Base-by-base conservation (phyloP, 2,113 vertebrate genomes). In the Sapayoa aenigma region DNA sequence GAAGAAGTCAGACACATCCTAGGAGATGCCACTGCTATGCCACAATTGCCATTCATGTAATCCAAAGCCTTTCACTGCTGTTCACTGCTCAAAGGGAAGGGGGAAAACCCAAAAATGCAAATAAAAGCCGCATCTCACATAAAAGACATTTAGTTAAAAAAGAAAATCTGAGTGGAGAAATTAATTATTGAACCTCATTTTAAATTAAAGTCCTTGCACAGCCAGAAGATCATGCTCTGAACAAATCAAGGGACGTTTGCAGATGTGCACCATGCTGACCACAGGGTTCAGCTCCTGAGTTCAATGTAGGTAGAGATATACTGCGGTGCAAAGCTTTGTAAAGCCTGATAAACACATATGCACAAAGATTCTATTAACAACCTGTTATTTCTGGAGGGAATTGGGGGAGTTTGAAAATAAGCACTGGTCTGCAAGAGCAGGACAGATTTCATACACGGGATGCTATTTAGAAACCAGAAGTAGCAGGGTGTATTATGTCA, bases 331-430 rank as follows among this genome's bases (percentile, higher is more conserved):
- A 85, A 76, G 49, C 28, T 49, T 2, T 9, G 27, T 49, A 66
- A 93, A 59, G 56, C 33, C 81, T 65, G 73, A 41, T 41, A 84
- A 75, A 75, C 1, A 12, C 28, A 58, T 11, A 72, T 23, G 31
- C 24, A 22, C n/a, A 60, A 21, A 71, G 59, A 83, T 39, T 44
- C 62, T 74, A 81, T 75, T 56, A 87, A 83, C 74, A 89, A 58
- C 23, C 33, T 68, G 24, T 37, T 69, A 89, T 79, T 94, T 88
- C 81, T 85, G 55, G 41, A 73, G n/a, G 55, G 37, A 89, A 69
- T 1, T 24, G 13, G 14, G 3, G 20, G 12, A 35, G 9, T 15
- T 55, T 56, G 33, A 27, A 35, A 47, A 66, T 0, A 73, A 14
- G 41, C 63, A 87, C 3, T 39, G 47, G 55, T 65, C 33, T 67